Conservation (phyloP, 2,888 invertebrate genomes). For the Geophilus truncorum region DNA sequence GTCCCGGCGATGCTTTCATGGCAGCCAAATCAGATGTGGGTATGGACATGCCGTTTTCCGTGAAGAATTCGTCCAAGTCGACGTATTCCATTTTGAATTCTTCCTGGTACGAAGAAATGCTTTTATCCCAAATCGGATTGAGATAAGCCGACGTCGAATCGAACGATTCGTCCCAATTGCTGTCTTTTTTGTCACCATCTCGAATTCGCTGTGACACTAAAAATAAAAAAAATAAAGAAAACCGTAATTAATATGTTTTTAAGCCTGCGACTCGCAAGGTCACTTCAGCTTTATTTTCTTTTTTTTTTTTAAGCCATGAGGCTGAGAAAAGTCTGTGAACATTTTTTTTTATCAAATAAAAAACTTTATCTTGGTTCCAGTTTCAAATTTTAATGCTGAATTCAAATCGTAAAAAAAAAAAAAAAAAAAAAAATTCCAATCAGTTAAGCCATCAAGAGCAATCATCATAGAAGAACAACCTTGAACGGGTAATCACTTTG, state of each 20-base stretch:
- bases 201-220: neutral
- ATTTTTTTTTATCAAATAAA: too few relatives aligned
- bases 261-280: too few relatives aligned
- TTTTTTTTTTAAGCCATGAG: too few relatives aligned
- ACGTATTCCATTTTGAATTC: constrained; percentile 83
- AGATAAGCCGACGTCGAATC: constrained; percentile 93
- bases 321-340: too few relatives aligned
- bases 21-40: neutral
- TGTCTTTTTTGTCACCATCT: constrained; percentile 47
- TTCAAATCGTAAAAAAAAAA: neutral
- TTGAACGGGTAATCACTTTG: constrained; percentile 25
- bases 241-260: neutral
- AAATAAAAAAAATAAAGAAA: neutral
- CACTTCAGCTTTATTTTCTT: too few relatives aligned
- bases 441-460: constrained; percentile 17
- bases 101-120: constrained; percentile 70
- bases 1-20: neutral
- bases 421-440: neutral
- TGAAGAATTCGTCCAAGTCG: constrained; percentile 94
- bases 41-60: constrained; percentile 87
- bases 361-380: neutral
- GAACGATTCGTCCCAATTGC: constrained; percentile 67
- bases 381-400: neutral
- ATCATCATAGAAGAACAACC: constrained; percentile 2
- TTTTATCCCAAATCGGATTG: constrained; percentile 94